A percentile compares a stretch with the other conserved stretches of the same genome.
phyloP scores from a whole-genome alignment of 2,113 vertebrate genomes.

The Pipra filicauda region DNA sequence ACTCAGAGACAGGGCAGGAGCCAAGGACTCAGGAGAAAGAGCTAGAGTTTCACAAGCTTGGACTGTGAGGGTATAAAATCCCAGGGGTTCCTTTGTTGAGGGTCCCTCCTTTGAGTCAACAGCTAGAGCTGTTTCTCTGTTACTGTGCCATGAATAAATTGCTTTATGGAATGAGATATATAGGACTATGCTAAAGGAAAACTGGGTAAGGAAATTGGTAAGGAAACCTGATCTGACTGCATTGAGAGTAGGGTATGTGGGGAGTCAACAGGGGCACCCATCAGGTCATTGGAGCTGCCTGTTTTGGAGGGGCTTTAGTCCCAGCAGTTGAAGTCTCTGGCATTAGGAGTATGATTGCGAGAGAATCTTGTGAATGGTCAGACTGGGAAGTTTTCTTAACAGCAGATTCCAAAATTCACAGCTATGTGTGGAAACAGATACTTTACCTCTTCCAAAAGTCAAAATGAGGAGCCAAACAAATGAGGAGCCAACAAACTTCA shows the following conservation, averaged over 20 bases:
- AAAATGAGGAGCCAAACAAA: background rate
- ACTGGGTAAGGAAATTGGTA: too few species aligned
- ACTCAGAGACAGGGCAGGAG: background rate
- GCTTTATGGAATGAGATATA: background rate
- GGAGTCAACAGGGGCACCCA: fast-evolving
- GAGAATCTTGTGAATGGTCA: background rate
- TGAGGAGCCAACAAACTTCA: background rate
- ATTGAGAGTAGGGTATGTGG: background rate
- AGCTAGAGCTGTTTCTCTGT: background rate
- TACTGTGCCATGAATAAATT: background rate
- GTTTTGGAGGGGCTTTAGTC: background rate
- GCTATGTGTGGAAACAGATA: background rate
- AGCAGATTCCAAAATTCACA: background rate
- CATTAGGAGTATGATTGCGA: background rate
- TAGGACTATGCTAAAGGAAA: background rate
- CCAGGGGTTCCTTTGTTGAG: background rate
- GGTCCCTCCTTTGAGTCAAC: background rate
- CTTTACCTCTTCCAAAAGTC: background rate
- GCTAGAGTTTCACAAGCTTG: background rate
- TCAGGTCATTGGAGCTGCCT: background rate
- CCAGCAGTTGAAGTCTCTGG: background rate
- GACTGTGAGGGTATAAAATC: background rate
- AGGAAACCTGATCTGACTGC: background rate
- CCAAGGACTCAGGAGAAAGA: background rate
- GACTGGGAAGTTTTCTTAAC: background rate